Evolutionary conservation across 2,797 vertebrate species (phyloP).

Genomic region (Kryptopterus vitreolus): DNA sequence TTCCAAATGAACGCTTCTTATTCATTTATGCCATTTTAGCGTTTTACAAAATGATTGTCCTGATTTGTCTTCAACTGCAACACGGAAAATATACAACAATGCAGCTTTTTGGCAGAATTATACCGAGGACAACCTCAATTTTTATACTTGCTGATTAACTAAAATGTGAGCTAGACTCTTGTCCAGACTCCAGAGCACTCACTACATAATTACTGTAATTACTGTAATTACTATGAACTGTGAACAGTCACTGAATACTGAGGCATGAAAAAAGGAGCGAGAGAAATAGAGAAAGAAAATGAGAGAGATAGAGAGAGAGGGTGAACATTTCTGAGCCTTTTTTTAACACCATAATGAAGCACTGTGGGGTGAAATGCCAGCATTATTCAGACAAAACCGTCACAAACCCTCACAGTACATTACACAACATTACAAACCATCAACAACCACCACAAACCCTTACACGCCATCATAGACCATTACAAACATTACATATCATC

Average conservation of each 20-base stretch:
- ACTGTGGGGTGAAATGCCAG: not conserved
- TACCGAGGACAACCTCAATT: not conserved
- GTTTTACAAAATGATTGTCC: constrained; percentile 15
- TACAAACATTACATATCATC: not conserved
- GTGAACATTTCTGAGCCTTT: not conserved
- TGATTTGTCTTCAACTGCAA: constrained; percentile 4
- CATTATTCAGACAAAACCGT: not conserved
- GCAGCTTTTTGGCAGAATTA: not conserved
- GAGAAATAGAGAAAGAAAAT: too few relatives aligned
- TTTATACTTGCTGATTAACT: constrained; percentile 2
- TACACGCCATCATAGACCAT: not conserved
- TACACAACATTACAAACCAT: not conserved
- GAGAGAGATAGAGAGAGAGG: not conserved
- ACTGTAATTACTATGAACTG: constrained; percentile 14
- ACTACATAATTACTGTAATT: constrained; percentile 11
- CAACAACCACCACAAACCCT: not conserved
- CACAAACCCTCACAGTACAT: not conserved
- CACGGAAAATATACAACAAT: not conserved
- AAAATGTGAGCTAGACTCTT: constrained; percentile 6
- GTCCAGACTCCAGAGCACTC: not conserved
- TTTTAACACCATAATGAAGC: not conserved
- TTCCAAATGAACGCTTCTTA: constrained; percentile 4
- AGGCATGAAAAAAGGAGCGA: not conserved
- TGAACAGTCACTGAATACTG: constrained; percentile 6
- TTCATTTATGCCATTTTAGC: not conserved